phyloP scores from a whole-genome alignment of 2,797 vertebrate genomes.

The Coendou prehensilis region DNA sequence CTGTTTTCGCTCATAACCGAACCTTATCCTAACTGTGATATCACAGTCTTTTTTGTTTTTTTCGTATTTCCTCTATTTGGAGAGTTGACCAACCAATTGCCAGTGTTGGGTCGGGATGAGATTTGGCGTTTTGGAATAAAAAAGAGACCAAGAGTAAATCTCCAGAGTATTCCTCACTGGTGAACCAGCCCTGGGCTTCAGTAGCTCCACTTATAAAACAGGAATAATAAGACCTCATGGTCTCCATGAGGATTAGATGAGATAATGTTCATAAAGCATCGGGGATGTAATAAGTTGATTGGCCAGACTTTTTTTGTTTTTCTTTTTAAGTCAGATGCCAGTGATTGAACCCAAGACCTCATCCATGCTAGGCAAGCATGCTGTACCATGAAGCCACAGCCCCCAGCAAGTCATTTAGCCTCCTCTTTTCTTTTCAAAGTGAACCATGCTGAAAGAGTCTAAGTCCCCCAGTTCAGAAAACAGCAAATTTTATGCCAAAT shows the following conservation, averaged over 20 bases:
- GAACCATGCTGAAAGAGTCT: background rate
- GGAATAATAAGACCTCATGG: background rate
- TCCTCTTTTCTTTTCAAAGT: background rate
- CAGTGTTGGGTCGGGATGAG: background rate
- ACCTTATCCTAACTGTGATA: background rate
- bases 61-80: background rate
- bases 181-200: background rate
- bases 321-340: background rate
- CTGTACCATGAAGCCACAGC: background rate
- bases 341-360: background rate
- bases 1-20: background rate
- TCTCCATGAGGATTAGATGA: background rate
- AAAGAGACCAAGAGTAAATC: background rate
- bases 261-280: background rate
- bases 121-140: background rate
- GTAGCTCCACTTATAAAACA: background rate
- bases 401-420: background rate
- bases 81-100: background rate
- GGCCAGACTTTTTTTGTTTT: background rate
- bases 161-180: background rate
- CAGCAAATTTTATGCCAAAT: background rate
- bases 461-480: background rate
- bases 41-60: background rate
- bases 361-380: background rate
- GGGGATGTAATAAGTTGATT: background rate